Conservation (phyloP, 2,888 invertebrate species). For the Mythimna ferrago region DNA sequence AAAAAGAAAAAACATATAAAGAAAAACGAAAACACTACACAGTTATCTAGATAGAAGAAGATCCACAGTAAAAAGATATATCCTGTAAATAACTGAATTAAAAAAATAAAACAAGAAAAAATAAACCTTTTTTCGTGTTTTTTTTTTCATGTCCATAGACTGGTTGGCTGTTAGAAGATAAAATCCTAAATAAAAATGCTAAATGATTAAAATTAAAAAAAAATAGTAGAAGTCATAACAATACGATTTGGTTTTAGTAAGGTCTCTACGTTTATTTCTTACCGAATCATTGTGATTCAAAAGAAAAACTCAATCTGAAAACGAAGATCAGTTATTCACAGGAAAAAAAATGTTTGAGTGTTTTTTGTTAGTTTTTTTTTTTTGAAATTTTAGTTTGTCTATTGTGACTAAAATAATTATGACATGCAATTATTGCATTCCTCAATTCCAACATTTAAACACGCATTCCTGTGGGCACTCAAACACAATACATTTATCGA, state of each 20-base stretch:
- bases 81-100: constrained; percentile 88
- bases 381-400: constrained; percentile 56
- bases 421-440: constrained; percentile 86
- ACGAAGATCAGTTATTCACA: constrained; percentile 87
- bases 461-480: constrained; percentile 89
- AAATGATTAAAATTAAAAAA: constrained; percentile 21
- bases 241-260: background rate
- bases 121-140: background rate
- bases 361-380: constrained; percentile 55
- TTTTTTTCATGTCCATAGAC: constrained; percentile 71
- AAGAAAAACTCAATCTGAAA: constrained; percentile 50
- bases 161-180: constrained; percentile 69
- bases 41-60: constrained; percentile 72
- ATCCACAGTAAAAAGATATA: constrained; percentile 63
- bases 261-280: constrained; percentile 23
- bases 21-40: constrained; percentile 74
- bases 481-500: constrained; percentile 81
- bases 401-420: constrained; percentile 70
- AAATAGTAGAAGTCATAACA: constrained; percentile 23
- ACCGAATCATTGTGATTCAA: constrained; percentile 32
- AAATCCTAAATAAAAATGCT: constrained; percentile 57
- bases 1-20: constrained; percentile 78
- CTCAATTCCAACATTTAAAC: constrained; percentile 80
- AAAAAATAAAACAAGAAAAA: constrained; percentile 34
- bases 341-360: constrained; percentile 73